Evolutionary conservation across 2,888 invertebrate genomes (phyloP).

Genomic region (Galeruca laticollis): DNA sequence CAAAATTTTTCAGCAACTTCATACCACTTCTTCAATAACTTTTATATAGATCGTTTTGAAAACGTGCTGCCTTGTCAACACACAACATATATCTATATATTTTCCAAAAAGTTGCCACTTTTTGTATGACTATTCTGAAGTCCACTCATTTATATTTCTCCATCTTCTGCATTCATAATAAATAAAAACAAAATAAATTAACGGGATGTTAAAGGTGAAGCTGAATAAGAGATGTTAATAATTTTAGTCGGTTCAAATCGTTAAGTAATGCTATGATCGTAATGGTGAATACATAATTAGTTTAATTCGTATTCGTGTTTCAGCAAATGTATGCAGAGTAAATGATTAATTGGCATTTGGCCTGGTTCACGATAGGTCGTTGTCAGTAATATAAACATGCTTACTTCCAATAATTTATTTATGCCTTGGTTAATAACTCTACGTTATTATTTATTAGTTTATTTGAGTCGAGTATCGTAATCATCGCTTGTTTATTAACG

Average conservation of each 20-base stretch:
- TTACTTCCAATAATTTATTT: constrained; percentile 29
- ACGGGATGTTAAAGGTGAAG: not conserved
- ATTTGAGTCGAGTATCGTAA: constrained; percentile 11
- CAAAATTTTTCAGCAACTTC: too few species aligned
- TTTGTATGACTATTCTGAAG: too few species aligned
- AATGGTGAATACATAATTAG: constrained; percentile 6
- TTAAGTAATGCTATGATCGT: not conserved
- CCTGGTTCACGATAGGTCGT: constrained; percentile 32
- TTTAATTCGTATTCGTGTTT: constrained; percentile 22
- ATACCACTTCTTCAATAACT: too few species aligned
- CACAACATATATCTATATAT: too few species aligned
- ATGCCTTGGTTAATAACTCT: constrained; percentile 19
- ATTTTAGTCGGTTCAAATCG: not conserved
- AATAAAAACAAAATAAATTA: not conserved
- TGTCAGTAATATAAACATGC: constrained; percentile 33
- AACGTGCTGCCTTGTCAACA: too few species aligned
- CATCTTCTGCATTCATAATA: too few species aligned
- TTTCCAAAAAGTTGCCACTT: too few species aligned
- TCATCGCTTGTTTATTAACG: constrained; percentile 14
- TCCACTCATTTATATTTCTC: too few species aligned
- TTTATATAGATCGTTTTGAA: too few species aligned
- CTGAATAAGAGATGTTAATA: not conserved
- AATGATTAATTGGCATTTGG: constrained; percentile 34
- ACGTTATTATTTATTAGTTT: constrained; percentile 27
- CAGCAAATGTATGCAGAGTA: constrained; percentile 19